Percentiles rank a stretch among this genome's conserved stretches.
Conservation (phyloP, 2,797 vertebrate genomes). For the Craterocephalus amniculus region DNA sequence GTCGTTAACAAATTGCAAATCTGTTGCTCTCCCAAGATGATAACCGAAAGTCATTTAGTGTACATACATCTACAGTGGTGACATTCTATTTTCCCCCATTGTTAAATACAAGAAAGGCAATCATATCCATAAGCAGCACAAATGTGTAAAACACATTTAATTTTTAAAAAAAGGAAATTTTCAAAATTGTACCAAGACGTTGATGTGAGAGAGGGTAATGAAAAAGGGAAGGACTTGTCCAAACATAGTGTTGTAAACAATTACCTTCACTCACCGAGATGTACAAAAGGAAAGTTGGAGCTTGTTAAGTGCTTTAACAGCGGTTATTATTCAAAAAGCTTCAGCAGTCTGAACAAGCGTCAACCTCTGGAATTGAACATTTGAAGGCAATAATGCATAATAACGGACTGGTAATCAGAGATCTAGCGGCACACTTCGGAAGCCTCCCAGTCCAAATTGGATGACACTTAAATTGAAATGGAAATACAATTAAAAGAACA, state of each 20-base stretch:
- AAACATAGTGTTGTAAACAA: slow-evolving; percentile 81
- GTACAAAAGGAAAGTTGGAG: slow-evolving; percentile 40
- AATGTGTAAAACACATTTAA: slow-evolving; percentile 82
- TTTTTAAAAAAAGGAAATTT: slow-evolving; percentile 67
- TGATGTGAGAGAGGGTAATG: slow-evolving; percentile 70
- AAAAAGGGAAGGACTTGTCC: slow-evolving; percentile 50
- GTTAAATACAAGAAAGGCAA: slow-evolving; percentile 85
- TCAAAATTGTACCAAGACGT: slow-evolving; percentile 81
- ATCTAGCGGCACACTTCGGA: slow-evolving; percentile 63
- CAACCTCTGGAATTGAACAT: slow-evolving; percentile 75
- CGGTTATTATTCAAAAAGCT: slow-evolving; percentile 66
- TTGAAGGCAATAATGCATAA: slow-evolving; percentile 71
- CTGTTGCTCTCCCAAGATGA: slow-evolving; percentile 79
- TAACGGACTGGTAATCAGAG: slow-evolving; percentile 57
- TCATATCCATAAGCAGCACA: slow-evolving; percentile 85
- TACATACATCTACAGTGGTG: slow-evolving; percentile 76
- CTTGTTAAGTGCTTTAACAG: slow-evolving; percentile 79
- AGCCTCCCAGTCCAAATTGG: slow-evolving; percentile 57
- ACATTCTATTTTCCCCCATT: slow-evolving; percentile 73
- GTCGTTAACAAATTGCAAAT: slow-evolving; percentile 73
- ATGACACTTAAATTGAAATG: slow-evolving; percentile 61
- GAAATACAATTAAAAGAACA: slow-evolving; percentile 64
- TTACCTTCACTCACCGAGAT: slow-evolving; percentile 78
- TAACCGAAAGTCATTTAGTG: slow-evolving; percentile 71
- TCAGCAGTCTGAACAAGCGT: slow-evolving; percentile 76